phyloP scores from a whole-genome alignment of 2,888 invertebrate genomes.

The Homarus gammarus region DNA sequence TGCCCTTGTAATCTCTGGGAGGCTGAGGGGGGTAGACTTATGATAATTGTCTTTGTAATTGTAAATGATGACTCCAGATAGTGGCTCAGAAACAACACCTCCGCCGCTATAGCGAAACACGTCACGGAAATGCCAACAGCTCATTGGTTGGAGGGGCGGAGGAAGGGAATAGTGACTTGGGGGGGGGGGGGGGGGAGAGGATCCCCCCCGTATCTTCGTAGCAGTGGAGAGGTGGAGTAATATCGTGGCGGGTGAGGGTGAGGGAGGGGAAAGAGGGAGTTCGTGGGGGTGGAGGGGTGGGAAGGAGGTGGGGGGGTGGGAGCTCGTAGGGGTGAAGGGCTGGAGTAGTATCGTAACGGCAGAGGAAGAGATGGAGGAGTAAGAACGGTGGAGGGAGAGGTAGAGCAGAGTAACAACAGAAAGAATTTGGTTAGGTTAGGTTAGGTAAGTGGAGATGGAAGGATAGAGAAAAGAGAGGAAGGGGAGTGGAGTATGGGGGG shows the following conservation, averaged over 20 bases:
- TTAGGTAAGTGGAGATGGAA: no score
- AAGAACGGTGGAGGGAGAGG: slow-evolving; percentile 35
- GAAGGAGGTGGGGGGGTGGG: slow-evolving; percentile 4
- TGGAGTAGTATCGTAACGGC: slow-evolving; percentile 25
- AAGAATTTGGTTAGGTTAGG: no score
- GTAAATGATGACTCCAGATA: slow-evolving; percentile 10
- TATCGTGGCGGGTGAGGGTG: background rate
- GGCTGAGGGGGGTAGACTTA: slow-evolving; percentile 12
- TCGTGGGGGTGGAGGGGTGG: background rate
- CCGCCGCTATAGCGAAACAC: background rate
- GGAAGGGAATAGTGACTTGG: background rate
- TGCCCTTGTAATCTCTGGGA: slow-evolving; percentile 3
- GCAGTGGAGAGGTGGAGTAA: background rate
- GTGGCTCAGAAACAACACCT: background rate
- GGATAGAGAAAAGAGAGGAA: no score
- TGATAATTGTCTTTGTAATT: slow-evolving; percentile 26
- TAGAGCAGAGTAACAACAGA: no score
- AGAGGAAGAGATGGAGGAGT: slow-evolving; percentile 26
- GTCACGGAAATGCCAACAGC: slow-evolving; percentile 11
- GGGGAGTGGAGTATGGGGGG: no score
- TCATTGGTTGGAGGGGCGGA: slow-evolving; percentile 26
- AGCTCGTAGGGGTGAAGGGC: slow-evolving; percentile 44
- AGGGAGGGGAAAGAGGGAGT: background rate
- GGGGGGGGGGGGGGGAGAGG: background rate
- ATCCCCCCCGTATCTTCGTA: no score